Evolutionary conservation across 2,797 vertebrate genomes (phyloP).

Genomic region (Antennarius maculatus): DNA sequence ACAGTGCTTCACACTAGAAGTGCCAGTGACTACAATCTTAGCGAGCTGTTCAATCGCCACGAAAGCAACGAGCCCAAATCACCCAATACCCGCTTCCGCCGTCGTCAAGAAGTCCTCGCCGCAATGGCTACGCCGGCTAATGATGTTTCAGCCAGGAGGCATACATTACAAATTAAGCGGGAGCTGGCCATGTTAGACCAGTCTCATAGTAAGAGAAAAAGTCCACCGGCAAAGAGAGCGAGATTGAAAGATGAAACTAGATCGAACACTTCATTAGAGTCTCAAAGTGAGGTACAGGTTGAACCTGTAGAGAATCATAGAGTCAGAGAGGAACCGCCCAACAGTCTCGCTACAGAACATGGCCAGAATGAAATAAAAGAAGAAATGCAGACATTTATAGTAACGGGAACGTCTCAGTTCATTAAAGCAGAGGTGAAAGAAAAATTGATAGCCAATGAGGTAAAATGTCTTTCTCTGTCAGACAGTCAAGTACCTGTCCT

Average conservation of each 20-base stretch:
- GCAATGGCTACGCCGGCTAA: constrained; percentile 83
- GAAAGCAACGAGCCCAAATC: constrained; percentile 86
- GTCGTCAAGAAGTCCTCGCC: constrained; percentile 86
- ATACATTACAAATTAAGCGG: constrained; percentile 89
- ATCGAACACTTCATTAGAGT: constrained; percentile 46
- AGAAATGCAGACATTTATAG: constrained; percentile 30
- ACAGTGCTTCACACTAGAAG: constrained; percentile 89
- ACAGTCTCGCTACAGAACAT: constrained; percentile 15
- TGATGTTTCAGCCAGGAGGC: constrained; percentile 83
- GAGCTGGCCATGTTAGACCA: constrained; percentile 87
- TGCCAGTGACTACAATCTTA: constrained; percentile 88
- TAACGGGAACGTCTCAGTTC: constrained; percentile 36
- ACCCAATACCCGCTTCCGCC: constrained; percentile 89
- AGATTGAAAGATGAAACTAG: constrained; percentile 68
- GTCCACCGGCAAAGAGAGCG: constrained; percentile 75
- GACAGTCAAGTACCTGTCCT: constrained; percentile 57
- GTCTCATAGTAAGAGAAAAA: constrained; percentile 78
- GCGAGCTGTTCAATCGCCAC: constrained; percentile 88
- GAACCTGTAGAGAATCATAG: constrained; percentile 21
- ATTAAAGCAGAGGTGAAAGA: constrained; percentile 57
- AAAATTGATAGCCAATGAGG: constrained; percentile 27
- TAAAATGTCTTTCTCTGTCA: constrained; percentile 19
- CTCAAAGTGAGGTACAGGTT: constrained; percentile 30
- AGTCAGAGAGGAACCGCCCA: constrained; percentile 13
- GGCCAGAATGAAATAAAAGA: constrained; percentile 41